phyloP scores from a whole-genome alignment of 92 coral and sea anemone species.

The Diadumene lineata region DNA sequence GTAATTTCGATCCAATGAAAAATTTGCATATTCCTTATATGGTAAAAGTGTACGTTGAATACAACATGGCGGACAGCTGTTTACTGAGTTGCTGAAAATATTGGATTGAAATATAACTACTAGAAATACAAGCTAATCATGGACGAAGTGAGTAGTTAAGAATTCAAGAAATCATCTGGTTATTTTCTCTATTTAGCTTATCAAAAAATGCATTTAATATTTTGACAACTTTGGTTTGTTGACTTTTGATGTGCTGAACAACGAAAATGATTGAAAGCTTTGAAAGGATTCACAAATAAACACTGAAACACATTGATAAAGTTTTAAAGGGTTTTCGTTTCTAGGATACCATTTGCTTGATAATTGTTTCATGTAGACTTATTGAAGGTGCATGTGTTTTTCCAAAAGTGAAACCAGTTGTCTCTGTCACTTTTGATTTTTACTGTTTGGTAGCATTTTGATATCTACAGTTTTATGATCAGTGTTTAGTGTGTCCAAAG shows the following conservation, averaged over 20 bases:
- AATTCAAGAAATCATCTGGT: background rate
- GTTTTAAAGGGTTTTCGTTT: slow-evolving; percentile 11
- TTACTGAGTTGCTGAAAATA: background rate
- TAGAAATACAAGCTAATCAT: slow-evolving; percentile 5
- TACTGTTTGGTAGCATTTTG: too few relatives aligned
- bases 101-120: background rate
- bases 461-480: too few relatives aligned
- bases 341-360: background rate
- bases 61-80: slow-evolving; percentile 46
- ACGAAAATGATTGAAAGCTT: slow-evolving; percentile 5
- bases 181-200: slow-evolving; percentile 7
- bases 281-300: slow-evolving; percentile 25
- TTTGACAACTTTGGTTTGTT: slow-evolving; percentile 16
- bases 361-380: background rate
- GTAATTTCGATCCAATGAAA: too few relatives aligned
- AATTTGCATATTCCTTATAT: slow-evolving; percentile 44
- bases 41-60: slow-evolving; percentile 40
- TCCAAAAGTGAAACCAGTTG: too few relatives aligned
- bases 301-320: slow-evolving; percentile 1
- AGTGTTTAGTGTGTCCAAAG: too few relatives aligned
- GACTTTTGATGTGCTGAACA: background rate
- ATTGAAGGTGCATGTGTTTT: background rate
- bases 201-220: background rate
- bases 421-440: too few relatives aligned
- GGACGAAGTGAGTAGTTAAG: slow-evolving; percentile 28